Base-by-base conservation (phyloP, 2,797 vertebrate species). In the Labroides dimidiatus region DNA sequence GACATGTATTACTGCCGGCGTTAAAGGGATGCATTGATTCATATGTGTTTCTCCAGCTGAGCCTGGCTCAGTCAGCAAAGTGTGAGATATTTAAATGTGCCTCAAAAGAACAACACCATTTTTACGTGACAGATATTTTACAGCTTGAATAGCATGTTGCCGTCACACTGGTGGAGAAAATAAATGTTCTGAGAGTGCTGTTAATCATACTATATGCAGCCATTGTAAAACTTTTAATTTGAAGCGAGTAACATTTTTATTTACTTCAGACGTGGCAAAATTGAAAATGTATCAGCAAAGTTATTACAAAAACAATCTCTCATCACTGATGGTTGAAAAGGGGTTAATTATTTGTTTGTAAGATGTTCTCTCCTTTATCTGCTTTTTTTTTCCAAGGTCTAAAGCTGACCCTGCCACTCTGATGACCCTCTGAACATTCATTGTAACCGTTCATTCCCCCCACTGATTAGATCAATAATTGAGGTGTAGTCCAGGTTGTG, bases 11-110 rank as follows among this genome's bases (percentile, higher is more conserved):
- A 50, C 64, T 63, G 73, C 33, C 53, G 57, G 47, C 54, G 64
- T 36, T 58, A 58, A 85, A 84, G 57, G 81, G 72, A 24, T 0
- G 2, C 85, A 84, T 84, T 84, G 66, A 90, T 87, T 87, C 72
- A 27, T 9, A 2, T 23, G 24, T 81, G 80, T 86, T 85, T 82
- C 71, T 60, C 16, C 51, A 62, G 54, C n/a, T 71, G 36, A 53
- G 19, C 60, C 13, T 17, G 15, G 37, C 69, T 80, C 62, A 78
- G 13, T 57, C 43, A 80, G 76, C 36, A 69, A 68, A 66, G 67
- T 70, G 68, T 84, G n/a, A 23, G 42, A 54, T 48, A 76, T 69
- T 77, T 57, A 68, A 64, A 72, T 45, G 9, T 19, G n/a, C 10
- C 17, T 33, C 30, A 6, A 33, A 33, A 33, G 6, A 6, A 17